Conservation (phyloP, 2,888 invertebrate genomes). For the Pedicia rivosa region DNA sequence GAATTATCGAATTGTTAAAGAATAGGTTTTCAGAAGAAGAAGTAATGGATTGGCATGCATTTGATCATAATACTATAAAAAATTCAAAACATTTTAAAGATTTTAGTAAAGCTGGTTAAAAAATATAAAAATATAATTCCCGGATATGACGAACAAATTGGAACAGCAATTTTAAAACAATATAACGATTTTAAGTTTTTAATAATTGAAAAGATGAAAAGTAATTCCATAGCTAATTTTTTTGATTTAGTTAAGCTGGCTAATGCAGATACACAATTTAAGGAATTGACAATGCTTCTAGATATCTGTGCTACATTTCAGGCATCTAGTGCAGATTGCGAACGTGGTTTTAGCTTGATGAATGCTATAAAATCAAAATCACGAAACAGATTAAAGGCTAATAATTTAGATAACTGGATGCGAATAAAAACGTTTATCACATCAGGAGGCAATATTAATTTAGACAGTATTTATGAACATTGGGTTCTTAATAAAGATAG, state of each 20-base stretch:
- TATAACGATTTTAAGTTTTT: conserved; percentile 4
- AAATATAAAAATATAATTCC: conserved; percentile 7
- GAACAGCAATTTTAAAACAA: conserved; percentile 2
- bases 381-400: conserved; percentile 2
- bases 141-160: conserved; percentile 4
- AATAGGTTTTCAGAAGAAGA: conserved; percentile 6
- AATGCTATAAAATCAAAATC: conserved; percentile 7
- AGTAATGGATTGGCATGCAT: conserved; percentile 3
- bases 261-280: conserved; percentile 3
- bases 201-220: conserved; percentile 7
- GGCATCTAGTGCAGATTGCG: conserved; percentile 5
- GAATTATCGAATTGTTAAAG: conserved; percentile 2
- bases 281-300: conserved; percentile 2
- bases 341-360: conserved; percentile 4
- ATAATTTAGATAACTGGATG: conserved; percentile 6
- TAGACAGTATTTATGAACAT: conserved; percentile 5
- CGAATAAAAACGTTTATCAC: conserved; percentile 3
- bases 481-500: conserved; percentile 1
- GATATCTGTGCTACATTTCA: conserved; percentile 6
- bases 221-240: conserved; percentile 6
- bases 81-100: conserved; percentile 6
- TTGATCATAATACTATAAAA: conserved; percentile 5
- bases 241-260: conserved; percentile 3
- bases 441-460: conserved; percentile 4
- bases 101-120: conserved; percentile 5